Base-by-base conservation (phyloP, 2,888 invertebrate species). In the Phymatocera aterrima region DNA sequence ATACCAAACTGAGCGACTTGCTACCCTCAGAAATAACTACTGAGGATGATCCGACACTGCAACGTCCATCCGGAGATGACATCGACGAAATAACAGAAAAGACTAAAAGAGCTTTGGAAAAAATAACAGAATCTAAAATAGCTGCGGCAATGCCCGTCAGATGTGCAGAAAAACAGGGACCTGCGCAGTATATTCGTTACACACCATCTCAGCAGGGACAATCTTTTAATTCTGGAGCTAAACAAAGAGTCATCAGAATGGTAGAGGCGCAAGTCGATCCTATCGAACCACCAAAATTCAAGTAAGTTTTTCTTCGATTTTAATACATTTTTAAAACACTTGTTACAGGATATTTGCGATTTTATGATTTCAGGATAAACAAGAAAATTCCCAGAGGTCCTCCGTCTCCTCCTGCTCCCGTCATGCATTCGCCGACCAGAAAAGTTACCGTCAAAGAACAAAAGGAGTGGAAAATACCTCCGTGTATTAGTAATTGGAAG, bases 401-500 rank as follows among this genome's bases (percentile, higher is more conserved):
- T 0, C 99, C 99, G 0, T 99, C 99, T 0, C 99, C 99, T 0
- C 99, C 99, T 21, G 99, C 99, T 6, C 99, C 99, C 0, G 99
- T 99, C 12, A 93, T 99, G 91, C 99, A 99, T 92, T 99, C 99
- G 0, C 99, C 99, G 0, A 98, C 99, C 0, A 93, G 99, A 77
- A 96, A 99, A 89, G 98, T 98, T 0, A 98, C 99, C 2, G 99
- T 99, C 0, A 99, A 99, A 88, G 99, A 99, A 89, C 99, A 99
- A 89, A 95, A 98, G 80, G 99, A 99, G 90, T 99, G 99, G 99
- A 99, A 99, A 91, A 96, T 97, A 83, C 99, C 99, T 6, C 99
- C 99, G 0, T 99, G 99, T 86, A 99, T 99, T 82, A 98, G 97
- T 0, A 99, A 99, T 89, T 99, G 99, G 99, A 99, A 99, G 92